Percentiles rank a stretch among this genome's conserved stretches.
Evolutionary conservation across 2,113 vertebrate species (phyloP).

Genomic region (Pluvialis apricaria): DNA sequence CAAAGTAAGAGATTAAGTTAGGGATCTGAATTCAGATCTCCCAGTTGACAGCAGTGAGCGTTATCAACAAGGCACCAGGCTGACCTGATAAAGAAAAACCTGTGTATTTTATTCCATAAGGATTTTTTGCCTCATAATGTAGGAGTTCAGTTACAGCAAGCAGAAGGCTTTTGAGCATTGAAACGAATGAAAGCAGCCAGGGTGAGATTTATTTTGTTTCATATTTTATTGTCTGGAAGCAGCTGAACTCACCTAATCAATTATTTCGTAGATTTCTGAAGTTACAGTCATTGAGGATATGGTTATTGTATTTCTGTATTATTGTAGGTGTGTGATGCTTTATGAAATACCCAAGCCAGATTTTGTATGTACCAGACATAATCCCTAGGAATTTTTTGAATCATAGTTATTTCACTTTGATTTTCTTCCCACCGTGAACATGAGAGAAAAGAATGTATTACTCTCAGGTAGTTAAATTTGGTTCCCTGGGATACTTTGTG

Average conservation of each 20-base stretch:
- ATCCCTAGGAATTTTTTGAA: constrained; percentile 6
- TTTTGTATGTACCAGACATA: not conserved
- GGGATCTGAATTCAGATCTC: constrained; percentile 19
- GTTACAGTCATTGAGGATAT: not conserved
- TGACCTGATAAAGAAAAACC: not conserved
- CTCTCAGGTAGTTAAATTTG: not conserved
- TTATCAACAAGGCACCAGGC: not conserved
- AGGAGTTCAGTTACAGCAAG: not conserved
- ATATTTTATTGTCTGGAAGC: constrained; percentile 22
- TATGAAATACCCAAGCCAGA: not conserved
- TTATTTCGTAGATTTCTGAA: not conserved
- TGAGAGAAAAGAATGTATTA: not conserved
- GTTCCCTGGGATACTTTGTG: not conserved
- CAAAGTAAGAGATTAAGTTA: not conserved
- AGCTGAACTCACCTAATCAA: not conserved
- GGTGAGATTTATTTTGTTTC: constrained; percentile 22
- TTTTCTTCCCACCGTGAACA: not conserved
- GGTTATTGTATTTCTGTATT: not conserved
- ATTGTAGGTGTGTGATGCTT: not conserved
- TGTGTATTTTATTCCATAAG: not conserved
- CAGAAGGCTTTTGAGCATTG: not conserved
- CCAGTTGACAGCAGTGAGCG: not conserved
- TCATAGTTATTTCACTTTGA: constrained; percentile 41
- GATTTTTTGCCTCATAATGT: not conserved
- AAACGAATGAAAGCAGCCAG: not conserved